These are phyloP conservation scores for Pristionchus fissidentatus DNA, from an alignment of 2,888 invertebrate genomes.

Conservation along the genomic window DNA sequence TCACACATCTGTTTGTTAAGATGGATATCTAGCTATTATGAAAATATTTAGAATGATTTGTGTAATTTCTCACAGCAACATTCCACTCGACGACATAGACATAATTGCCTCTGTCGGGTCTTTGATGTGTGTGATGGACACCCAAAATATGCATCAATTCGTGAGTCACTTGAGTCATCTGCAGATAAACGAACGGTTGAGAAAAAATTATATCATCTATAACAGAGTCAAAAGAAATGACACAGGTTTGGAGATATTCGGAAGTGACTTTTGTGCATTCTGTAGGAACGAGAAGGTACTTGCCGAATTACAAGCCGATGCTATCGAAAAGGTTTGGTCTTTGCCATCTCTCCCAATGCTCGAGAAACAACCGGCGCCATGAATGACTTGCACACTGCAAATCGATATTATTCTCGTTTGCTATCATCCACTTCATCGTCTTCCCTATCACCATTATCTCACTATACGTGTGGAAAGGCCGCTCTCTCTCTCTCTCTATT, in stretches of 20 bases:
- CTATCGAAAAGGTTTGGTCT: slow-evolving; percentile 12
- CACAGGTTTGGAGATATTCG: neutral
- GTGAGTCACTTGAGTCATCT: slow-evolving; percentile 42
- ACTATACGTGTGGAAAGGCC: slow-evolving; percentile 32
- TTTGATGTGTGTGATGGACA: slow-evolving; percentile 35
- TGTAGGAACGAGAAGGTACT: neutral
- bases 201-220: neutral
- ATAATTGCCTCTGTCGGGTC: slow-evolving; percentile 29
- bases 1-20: too few relatives aligned
- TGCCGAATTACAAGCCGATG: slow-evolving; percentile 17
- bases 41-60: neutral
- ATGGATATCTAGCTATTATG: neutral
- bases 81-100: slow-evolving; percentile 27
- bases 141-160: slow-evolving; percentile 36
- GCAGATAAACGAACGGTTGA: too few relatives aligned
- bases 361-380: slow-evolving; percentile 34
- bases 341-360: neutral
- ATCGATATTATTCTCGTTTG: neutral
- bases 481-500: neutral
- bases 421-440: neutral
- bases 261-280: neutral
- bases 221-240: neutral
- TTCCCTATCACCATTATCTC: neutral
- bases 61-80: slow-evolving; percentile 20
- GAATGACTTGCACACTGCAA: slow-evolving; percentile 25